Percentiles rank a stretch among this genome's conserved stretches.
These are phyloP conservation scores for Hippocampus comes DNA, from an alignment of 2,113 vertebrate species.

Conservation along the genomic window DNA sequence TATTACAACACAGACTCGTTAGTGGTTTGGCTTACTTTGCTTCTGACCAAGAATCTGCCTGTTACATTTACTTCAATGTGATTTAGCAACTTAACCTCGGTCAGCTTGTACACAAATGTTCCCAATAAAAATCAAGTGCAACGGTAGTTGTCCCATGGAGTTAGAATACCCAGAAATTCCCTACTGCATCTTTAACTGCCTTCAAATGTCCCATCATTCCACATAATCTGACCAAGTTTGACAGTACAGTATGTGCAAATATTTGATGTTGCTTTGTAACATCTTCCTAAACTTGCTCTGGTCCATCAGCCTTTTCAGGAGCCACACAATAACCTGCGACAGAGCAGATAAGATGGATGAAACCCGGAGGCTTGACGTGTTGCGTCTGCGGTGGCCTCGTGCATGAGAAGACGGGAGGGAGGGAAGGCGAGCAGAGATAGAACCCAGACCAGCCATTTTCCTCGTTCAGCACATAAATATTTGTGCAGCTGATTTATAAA, in stretches of 20 bases:
- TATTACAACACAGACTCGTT: not conserved
- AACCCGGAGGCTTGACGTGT: constrained; percentile 58
- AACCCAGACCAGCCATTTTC: constrained; percentile 75
- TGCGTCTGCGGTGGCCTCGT: constrained; percentile 67
- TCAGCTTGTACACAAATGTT: not conserved
- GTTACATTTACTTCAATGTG: not conserved
- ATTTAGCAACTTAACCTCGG: not conserved
- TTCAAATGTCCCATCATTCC: not conserved
- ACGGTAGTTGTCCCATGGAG: not conserved
- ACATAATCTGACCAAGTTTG: constrained; percentile 1
- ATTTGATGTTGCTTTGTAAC: not conserved
- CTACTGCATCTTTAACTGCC: not conserved
- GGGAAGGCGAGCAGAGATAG: constrained; percentile 58
- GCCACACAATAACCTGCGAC: constrained; percentile 57
- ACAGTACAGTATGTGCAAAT: not conserved
- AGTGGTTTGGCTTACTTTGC: not conserved
- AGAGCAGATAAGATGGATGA: constrained; percentile 69
- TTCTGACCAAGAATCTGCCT: not conserved
- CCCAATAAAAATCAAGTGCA: not conserved
- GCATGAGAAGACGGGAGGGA: constrained; percentile 38
- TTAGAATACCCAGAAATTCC: not conserved
- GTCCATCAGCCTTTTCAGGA: constrained; percentile 39
- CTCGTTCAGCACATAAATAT: constrained; percentile 76
- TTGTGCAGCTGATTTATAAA: constrained; percentile 78
- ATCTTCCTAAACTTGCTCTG: constrained; percentile 10